Percentiles rank a stretch among this genome's conserved stretches.
phyloP scores from a whole-genome alignment of 2,113 vertebrate genomes.

The Chrysochloris asiatica region DNA sequence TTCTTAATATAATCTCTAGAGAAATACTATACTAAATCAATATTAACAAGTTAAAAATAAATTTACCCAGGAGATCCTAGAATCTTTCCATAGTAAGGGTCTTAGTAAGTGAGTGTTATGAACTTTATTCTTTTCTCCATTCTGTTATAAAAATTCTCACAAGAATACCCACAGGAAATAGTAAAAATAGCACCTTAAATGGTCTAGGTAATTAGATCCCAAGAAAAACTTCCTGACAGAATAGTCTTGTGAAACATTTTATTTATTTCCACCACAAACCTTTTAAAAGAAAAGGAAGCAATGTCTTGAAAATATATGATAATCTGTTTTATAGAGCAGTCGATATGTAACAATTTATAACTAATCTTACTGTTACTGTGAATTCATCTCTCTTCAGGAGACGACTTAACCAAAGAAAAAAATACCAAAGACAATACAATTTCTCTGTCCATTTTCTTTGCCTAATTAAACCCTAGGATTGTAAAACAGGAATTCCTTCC shows the following conservation, averaged over 20 bases:
- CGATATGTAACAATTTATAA: neutral
- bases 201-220: slow-evolving; percentile 13
- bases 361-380: neutral
- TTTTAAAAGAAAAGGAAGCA: slow-evolving; percentile 11
- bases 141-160: slow-evolving; percentile 37
- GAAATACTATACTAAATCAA: neutral
- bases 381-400: neutral
- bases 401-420: neutral
- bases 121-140: slow-evolving; percentile 23
- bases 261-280: neutral
- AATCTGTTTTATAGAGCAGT: neutral
- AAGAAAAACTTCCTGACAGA: slow-evolving; percentile 30
- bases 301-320: neutral
- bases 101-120: neutral
- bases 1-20: neutral
- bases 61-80: neutral
- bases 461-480: neutral
- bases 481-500: neutral
- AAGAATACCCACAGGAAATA: slow-evolving; percentile 16
- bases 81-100: neutral
- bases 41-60: slow-evolving; percentile 55
- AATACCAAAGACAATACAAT: neutral
- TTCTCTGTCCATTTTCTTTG: neutral
- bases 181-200: slow-evolving; percentile 45
- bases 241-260: neutral